Percentiles rank a stretch among this genome's conserved stretches.
These are phyloP conservation scores for Gadus macrocephalus DNA, from an alignment of 2,113 vertebrate species.

Conservation along the genomic window DNA sequence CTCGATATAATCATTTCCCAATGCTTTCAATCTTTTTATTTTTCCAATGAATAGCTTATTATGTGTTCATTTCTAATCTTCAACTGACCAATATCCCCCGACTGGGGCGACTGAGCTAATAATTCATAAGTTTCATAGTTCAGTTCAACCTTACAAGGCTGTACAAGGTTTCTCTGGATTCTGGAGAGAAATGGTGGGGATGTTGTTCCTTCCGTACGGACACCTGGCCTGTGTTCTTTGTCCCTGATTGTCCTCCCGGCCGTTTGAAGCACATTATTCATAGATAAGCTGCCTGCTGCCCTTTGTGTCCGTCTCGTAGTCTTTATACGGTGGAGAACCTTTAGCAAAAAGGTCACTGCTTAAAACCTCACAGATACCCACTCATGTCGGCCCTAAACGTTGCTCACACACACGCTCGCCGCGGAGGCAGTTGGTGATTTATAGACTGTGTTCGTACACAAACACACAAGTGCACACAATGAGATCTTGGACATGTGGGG, in stretches of 20 bases:
- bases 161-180: neutral
- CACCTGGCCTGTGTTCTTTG: slow-evolving; percentile 20
- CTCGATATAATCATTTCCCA: too few relatives aligned
- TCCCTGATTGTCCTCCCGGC: slow-evolving; percentile 19
- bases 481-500: neutral
- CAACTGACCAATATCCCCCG: neutral
- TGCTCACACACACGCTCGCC: neutral
- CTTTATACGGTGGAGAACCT: slow-evolving; percentile 35
- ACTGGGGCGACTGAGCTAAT: too few relatives aligned
- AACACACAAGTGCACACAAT: neutral
- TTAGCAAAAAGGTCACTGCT: slow-evolving; percentile 43
- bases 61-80: too few relatives aligned
- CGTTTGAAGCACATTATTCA: slow-evolving; percentile 24
- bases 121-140: too few relatives aligned
- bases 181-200: neutral
- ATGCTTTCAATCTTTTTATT: too few relatives aligned
- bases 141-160: neutral
- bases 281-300: slow-evolving; percentile 28
- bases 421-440: neutral
- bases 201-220: neutral
- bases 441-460: neutral
- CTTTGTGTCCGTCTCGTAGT: slow-evolving; percentile 11
- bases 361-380: slow-evolving; percentile 27
- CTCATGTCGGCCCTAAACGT: slow-evolving; percentile 15
- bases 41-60: too few relatives aligned